Evolutionary conservation across 1,140 invertebrate species (phyloP), one percentile per base, ranked within the genome.

Genomic region (Formica exsecta): DNA sequence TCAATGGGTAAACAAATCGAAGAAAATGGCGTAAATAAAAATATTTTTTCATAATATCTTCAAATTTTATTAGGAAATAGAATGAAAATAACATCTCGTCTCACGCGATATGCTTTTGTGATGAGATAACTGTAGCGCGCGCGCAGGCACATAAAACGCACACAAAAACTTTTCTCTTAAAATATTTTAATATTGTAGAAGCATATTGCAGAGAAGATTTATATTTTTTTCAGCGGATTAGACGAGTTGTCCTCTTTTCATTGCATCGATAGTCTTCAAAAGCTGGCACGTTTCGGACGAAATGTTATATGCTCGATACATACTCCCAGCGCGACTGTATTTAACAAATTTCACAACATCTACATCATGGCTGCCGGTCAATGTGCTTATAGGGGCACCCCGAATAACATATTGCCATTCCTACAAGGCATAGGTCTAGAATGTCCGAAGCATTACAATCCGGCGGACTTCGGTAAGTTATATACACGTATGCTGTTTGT

Each of bases 281-380:
- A 96, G 38, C 95, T 99, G 51, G 98, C 98, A 0, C 97, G 97
- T 16, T 16, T 88, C 3, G 98, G 98, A 0, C 95, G 98, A 51
- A 98, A 98, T 0, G 97, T 99, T 0, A 96, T 99, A 22, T 99
- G 98, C 92, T 98, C 98, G 0, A 97, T 99, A 32, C 98, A 99
- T 93, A 98, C 98, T 25, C 98, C 98, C 0, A 98, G 98, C 86
- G 97, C 97, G 0, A 96, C 96, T 65, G 95, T 98, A 48, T 98
- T 98, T 92, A 94, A 96, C 0, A 96, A 97, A 94, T 97, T 98
- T 92, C 97, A 98, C 93, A 96, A 97, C 62, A 96, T 98, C 0
- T 98, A 98, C 87, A 96, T 98, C 2, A 96, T 98, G 0, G 96
- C 97, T 0, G 95, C 95, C 48, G 97, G 98, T 0, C 96, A 97